Conservation (phyloP, 1,140 invertebrate species). For the Limonius californicus region DNA sequence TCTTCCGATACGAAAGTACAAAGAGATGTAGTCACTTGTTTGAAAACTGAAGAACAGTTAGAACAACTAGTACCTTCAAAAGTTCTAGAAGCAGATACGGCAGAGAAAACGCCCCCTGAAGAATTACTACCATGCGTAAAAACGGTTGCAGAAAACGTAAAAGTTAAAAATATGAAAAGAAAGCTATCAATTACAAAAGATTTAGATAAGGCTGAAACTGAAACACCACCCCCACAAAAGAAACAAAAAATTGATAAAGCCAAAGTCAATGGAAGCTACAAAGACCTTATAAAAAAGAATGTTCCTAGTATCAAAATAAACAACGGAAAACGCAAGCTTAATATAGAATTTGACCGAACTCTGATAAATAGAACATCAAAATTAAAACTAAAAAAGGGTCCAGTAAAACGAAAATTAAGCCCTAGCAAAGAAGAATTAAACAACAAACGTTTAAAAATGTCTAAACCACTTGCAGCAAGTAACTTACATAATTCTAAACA, state of each 20-base stretch:
- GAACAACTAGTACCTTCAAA: neutral
- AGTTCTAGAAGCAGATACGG: slow-evolving; percentile 21
- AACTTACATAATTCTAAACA: slow-evolving; percentile 31
- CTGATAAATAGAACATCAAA: slow-evolving; percentile 20
- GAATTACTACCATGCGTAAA: slow-evolving; percentile 35
- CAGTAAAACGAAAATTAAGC: slow-evolving; percentile 44
- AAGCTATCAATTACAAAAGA: slow-evolving; percentile 37
- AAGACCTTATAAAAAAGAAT: slow-evolving; percentile 47
- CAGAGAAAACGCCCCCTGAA: slow-evolving; percentile 26
- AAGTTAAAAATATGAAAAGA: slow-evolving; percentile 47
- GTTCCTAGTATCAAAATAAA: slow-evolving; percentile 44
- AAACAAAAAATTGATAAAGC: slow-evolving; percentile 37
- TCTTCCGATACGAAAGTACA: neutral
- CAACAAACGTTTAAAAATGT: slow-evolving; percentile 18
- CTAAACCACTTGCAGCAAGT: slow-evolving; percentile 33
- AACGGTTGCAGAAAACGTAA: slow-evolving; percentile 46
- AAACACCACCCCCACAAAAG: slow-evolving; percentile 18
- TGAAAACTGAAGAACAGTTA: slow-evolving; percentile 23
- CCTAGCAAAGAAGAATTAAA: slow-evolving; percentile 41
- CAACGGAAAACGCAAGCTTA: slow-evolving; percentile 47
- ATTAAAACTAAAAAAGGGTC: slow-evolving; percentile 28
- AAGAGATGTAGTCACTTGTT: neutral
- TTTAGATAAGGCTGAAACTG: slow-evolving; percentile 25
- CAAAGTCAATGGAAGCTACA: slow-evolving; percentile 42
- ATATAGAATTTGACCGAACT: slow-evolving; percentile 31